Evolutionary conservation across 2,888 invertebrate species (phyloP), one percentile per base, ranked within the genome.

Genomic region (Drosophila fungiperda): DNA sequence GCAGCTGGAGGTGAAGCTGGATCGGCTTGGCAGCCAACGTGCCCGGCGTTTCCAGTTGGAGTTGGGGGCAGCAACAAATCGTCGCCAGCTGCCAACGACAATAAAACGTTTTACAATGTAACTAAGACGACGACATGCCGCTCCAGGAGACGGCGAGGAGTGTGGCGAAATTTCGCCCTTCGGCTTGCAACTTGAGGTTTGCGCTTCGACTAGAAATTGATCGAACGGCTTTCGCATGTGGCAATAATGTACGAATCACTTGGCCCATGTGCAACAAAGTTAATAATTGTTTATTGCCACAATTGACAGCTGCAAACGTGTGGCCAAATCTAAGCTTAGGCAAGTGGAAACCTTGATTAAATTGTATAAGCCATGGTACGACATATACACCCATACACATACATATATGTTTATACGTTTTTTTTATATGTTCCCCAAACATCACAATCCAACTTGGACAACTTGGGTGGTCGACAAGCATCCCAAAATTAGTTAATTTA

Each of bases 21-120:
- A 48, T 50, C 23, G 35, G 42, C n/a, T 36, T 32, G 20, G 38
- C 20, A 33, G 45, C 4, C 45, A 42, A 3, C 45, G 45, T 3
- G 40, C 36, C 36, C 6, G 7, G 29, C 20, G 49, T 11, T 4
- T 29, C 40, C 1, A 23, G n/a, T 12, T 6, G 42, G 26, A 26
- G 35, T 38, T 35, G 68, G 48, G 63, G 63, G 73, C 55, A 62
- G 80, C 83, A 88, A 88, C 83, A 83, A 83, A 83, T 83, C 86
- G 88, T 83, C 80, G 87, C 87, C 89, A 89, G 84, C 77, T 84
- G 84, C 79, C 77, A 82, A 58, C 77, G 73, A 74, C 80, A 89
- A 86, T 86, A 86, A 86, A 86, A 86, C 87, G 87, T 87, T 86
- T 89, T 86, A 86, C 89, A 86, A 86, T 89, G 89, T 86, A 82